phyloP scores from a whole-genome alignment of 2,113 vertebrate species.

The Pipra filicauda region DNA sequence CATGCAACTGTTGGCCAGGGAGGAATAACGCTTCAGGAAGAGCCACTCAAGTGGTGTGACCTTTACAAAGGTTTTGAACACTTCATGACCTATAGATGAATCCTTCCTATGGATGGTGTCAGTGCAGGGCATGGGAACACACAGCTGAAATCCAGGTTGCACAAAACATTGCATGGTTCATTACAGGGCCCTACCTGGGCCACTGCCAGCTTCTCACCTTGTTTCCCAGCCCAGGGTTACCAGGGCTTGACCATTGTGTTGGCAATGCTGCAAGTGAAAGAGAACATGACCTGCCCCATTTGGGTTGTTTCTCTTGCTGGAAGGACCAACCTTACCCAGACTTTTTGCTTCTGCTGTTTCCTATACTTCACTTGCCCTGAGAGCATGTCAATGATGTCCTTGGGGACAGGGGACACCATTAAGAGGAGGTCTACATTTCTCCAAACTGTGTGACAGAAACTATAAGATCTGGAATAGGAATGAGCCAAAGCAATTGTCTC shows the following conservation, averaged over 20 bases:
- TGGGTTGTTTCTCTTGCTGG: background rate
- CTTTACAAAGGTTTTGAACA: background rate
- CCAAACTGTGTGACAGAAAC: background rate
- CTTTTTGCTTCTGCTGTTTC: background rate
- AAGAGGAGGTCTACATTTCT: background rate
- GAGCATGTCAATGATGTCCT: background rate
- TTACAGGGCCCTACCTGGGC: background rate
- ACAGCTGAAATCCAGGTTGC: background rate
- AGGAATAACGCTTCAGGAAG: background rate
- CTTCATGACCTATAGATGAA: background rate
- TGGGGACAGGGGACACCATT: background rate
- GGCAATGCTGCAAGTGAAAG: background rate
- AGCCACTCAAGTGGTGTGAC: background rate
- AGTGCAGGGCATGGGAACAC: background rate
- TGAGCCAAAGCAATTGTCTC: background rate
- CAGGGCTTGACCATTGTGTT: slow-evolving; percentile 29
- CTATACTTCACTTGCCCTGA: background rate
- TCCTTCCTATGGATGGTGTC: background rate
- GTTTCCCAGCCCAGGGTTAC: background rate
- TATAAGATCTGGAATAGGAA: background rate
- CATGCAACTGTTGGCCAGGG: background rate
- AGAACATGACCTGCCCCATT: background rate
- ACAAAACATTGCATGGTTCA: background rate
- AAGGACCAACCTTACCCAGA: background rate
- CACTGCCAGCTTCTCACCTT: background rate